Base-by-base conservation (phyloP, 2,888 invertebrate genomes). In the Ctena decussata region DNA sequence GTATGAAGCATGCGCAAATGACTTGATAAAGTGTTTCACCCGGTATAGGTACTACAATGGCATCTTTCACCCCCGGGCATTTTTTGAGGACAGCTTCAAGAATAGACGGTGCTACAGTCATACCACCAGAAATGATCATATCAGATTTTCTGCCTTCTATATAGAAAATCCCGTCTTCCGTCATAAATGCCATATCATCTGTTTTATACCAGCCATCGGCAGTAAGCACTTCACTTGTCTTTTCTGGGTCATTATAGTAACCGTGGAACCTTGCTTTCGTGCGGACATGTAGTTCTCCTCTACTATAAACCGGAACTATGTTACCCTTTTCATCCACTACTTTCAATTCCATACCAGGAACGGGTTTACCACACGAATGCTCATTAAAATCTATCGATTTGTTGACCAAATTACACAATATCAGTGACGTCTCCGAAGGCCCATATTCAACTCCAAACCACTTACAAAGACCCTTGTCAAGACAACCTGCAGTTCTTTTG, bases 1-100 rank as follows among this genome's bases (percentile, higher is more conserved):
- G 37, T 8, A 82, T 77, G 11, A 90, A 82, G 82, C 87, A 90
- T 80, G 87, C 89, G 85, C 89, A 90, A 11, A 90, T 57, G n/a
- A 82, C 82, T 46, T 90, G 89, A 71, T 82, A 86, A 12, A 80
- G 73, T 12, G 74, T 73, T 37, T 86, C 77, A 75, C 87, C 82
- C 15, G 87, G 78, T 30, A 90, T 74, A 18, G 88, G 86, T 24
- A 86, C 83, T n/a, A 87, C 70, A 15, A 82, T 75, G 39, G 76
- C 86, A 21, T 75, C 53, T 15, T 71, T 44, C 2, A 86, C 32
- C 6, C 75, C 75, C 12, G 78, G 74, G 35, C 46, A 84, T 70
- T 46, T 41, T 18, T 69, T 80, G 8, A 80, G 35, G 0, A 73
- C 57, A 11, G 71, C 53, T 41, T 84, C 84, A 0, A 80, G 30